A percentile compares a stretch with the other conserved stretches of the same genome.
These are phyloP conservation scores for Caligus rogercresseyi DNA, from an alignment of 1,140 invertebrate genomes.

Conservation along the genomic window DNA sequence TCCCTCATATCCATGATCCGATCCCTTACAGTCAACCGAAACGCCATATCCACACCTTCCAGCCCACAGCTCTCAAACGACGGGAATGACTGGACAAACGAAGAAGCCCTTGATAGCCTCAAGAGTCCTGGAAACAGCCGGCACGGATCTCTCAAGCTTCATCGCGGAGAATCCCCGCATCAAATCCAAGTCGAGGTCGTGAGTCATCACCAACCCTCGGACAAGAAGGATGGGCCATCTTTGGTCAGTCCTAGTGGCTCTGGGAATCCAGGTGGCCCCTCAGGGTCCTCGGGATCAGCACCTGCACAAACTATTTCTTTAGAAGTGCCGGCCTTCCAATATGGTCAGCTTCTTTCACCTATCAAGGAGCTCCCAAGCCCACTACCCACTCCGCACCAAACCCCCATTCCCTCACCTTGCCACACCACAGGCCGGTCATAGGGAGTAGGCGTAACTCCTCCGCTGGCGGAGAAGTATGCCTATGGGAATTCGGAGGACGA, in stretches of 20 bases:
- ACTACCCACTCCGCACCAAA: slow-evolving; percentile 38
- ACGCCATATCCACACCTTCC: slow-evolving; percentile 25
- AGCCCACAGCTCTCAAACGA: slow-evolving; percentile 36
- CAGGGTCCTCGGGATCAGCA: slow-evolving; percentile 27
- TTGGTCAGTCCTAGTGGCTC: not conserved
- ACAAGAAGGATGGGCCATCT: no score
- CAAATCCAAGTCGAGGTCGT: slow-evolving; percentile 10
- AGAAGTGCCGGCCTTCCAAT: slow-evolving; percentile 45
- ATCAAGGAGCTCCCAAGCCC: slow-evolving; percentile 51
- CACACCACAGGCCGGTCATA: slow-evolving; percentile 36
- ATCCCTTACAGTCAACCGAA: slow-evolving; percentile 13
- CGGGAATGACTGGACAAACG: slow-evolving; percentile 24
- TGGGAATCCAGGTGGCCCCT: not conserved
- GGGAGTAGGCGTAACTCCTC: not conserved
- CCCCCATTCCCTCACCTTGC: slow-evolving; percentile 38
- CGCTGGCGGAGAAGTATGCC: slow-evolving; percentile 13
- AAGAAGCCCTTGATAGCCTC: slow-evolving; percentile 21
- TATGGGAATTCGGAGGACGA: slow-evolving; percentile 16
- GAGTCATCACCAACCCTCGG: not conserved
- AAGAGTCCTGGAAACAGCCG: not conserved
- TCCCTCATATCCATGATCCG: slow-evolving; percentile 51
- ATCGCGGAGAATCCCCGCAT: not conserved
- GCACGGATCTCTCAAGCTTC: not conserved
- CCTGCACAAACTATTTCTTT: slow-evolving; percentile 46
- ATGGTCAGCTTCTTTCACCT: slow-evolving; percentile 48